Percentiles rank a stretch among this genome's conserved stretches.
These are phyloP conservation scores for Drosophila mimetica DNA, from an alignment of 2,888 invertebrate genomes.

Conservation along the genomic window DNA sequence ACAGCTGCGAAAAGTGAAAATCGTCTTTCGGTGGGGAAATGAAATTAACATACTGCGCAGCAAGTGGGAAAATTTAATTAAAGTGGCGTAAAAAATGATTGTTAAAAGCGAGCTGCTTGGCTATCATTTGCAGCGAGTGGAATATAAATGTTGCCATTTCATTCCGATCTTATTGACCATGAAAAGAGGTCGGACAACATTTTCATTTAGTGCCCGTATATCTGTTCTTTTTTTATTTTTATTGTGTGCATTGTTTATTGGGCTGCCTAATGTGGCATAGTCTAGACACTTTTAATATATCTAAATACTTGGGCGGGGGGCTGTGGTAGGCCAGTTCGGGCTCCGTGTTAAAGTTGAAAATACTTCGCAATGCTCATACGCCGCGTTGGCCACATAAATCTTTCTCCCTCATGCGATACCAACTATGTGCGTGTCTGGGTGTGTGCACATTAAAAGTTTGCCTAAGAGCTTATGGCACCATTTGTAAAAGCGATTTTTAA, in stretches of 20 bases:
- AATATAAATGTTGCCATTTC: slow-evolving; percentile 26
- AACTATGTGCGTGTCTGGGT: slow-evolving; percentile 22
- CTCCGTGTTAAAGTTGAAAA: slow-evolving; percentile 60
- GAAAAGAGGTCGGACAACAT: slow-evolving; percentile 20
- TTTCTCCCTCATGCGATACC: slow-evolving; percentile 36
- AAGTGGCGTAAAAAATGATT: slow-evolving; percentile 28
- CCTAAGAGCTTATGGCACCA: slow-evolving; percentile 76
- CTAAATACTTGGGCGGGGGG: slow-evolving; percentile 43
- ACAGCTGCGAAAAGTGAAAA: slow-evolving; percentile 28
- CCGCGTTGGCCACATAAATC: slow-evolving; percentile 68
- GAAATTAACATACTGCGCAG: slow-evolving; percentile 50
- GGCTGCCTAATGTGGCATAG: slow-evolving; percentile 51
- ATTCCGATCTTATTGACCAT: slow-evolving; percentile 29
- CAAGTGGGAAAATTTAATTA: slow-evolving; percentile 49
- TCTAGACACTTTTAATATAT: slow-evolving; percentile 72
- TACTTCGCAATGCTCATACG: slow-evolving; percentile 58
- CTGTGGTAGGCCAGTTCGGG: slow-evolving; percentile 21
- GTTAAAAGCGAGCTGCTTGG: slow-evolving; percentile 15
- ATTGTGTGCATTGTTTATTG: slow-evolving; percentile 49
- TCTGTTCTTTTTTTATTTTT: slow-evolving; percentile 32
- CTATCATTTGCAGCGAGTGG: slow-evolving; percentile 23
- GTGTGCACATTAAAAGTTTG: slow-evolving; percentile 75
- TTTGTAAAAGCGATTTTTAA: slow-evolving; percentile 80
- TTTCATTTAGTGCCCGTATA: slow-evolving; percentile 13
- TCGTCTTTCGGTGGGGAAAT: slow-evolving; percentile 37